Percentiles rank a stretch among this genome's conserved stretches.
Evolutionary conservation across 2,888 invertebrate genomes (phyloP).

Genomic region (Acronicta leporina): DNA sequence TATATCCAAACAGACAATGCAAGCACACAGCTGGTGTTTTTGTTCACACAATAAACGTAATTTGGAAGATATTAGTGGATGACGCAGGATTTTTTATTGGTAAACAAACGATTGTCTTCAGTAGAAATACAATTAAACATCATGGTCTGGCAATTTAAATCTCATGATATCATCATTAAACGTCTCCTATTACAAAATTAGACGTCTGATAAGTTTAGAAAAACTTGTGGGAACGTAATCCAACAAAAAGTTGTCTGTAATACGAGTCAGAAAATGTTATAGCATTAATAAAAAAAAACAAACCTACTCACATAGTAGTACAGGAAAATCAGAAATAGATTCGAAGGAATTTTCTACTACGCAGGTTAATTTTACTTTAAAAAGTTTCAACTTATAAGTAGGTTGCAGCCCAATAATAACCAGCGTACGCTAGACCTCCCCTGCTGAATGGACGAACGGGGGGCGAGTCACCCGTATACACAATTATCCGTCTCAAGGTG

Average conservation of each 20-base stretch:
- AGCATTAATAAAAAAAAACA: no score
- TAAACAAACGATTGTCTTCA: constrained; percentile 13
- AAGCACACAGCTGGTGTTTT: constrained; percentile 12
- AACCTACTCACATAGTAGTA: constrained; percentile 1
- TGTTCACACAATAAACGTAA: constrained; percentile 18
- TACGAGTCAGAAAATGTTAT: no score
- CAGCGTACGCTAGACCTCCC: constrained; percentile 32
- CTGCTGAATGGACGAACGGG: constrained; percentile 27
- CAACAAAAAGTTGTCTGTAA: no score
- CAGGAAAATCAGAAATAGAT: constrained; percentile 21
- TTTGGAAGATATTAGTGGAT: constrained; percentile 14
- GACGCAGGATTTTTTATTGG: constrained; percentile 14
- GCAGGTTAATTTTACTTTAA: constrained; percentile 15
- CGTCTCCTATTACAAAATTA: not conserved
- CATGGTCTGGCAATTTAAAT: not conserved
- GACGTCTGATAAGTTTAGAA: no score
- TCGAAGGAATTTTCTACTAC: constrained; percentile 5
- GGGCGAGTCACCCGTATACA: constrained; percentile 37
- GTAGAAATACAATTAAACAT: constrained; percentile 3
- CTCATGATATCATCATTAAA: not conserved
- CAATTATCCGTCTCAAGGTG: constrained; percentile 62
- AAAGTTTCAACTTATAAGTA: constrained; percentile 27
- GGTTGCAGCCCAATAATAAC: constrained; percentile 18
- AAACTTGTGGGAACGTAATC: no score
- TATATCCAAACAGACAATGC: constrained; percentile 16